Percentiles rank a stretch among this genome's conserved stretches.
phyloP scores from a whole-genome alignment of 1,140 invertebrate species.

The Lasioglossum baleicum region DNA sequence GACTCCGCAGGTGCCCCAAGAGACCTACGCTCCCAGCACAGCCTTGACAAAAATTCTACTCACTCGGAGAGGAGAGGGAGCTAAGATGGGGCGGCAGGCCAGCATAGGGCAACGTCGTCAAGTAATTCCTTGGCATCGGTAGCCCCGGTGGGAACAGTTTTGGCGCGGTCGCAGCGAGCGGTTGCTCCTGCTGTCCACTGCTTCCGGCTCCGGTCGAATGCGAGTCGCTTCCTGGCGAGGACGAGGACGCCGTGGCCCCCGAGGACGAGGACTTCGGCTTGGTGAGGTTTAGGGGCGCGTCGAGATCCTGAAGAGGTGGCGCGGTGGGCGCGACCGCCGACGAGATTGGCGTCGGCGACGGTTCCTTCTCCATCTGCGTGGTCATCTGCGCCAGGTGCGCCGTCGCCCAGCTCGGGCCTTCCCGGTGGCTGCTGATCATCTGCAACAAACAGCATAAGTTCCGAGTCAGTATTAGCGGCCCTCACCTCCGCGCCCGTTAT shows the following conservation, averaged over 20 bases:
- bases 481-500: background rate
- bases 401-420: slow-evolving; percentile 73
- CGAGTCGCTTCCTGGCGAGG: slow-evolving; percentile 74
- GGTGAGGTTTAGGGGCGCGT: slow-evolving; percentile 92
- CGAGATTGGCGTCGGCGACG: slow-evolving; percentile 78
- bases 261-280: slow-evolving; percentile 87
- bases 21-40: too few relatives aligned
- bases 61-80: slow-evolving; percentile 74
- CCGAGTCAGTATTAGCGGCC: too few relatives aligned
- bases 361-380: slow-evolving; percentile 75
- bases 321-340: slow-evolving; percentile 74
- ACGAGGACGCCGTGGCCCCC: slow-evolving; percentile 69
- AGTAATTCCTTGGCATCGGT: slow-evolving; percentile 81
- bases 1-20: too few relatives aligned
- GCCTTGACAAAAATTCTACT: slow-evolving; percentile 47
- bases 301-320: slow-evolving; percentile 82
- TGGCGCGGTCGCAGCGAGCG: slow-evolving; percentile 82
- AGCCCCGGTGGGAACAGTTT: slow-evolving; percentile 81
- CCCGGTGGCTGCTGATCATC: slow-evolving; percentile 76
- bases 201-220: slow-evolving; percentile 79
- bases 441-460: slow-evolving; percentile 31
- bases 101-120: slow-evolving; percentile 80
- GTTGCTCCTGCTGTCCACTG: slow-evolving; percentile 79
- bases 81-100: slow-evolving; percentile 81
- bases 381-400: slow-evolving; percentile 75